Evolutionary conservation across 1,140 invertebrate genomes (phyloP).

Genomic region (Archegozetes longisetosus): DNA sequence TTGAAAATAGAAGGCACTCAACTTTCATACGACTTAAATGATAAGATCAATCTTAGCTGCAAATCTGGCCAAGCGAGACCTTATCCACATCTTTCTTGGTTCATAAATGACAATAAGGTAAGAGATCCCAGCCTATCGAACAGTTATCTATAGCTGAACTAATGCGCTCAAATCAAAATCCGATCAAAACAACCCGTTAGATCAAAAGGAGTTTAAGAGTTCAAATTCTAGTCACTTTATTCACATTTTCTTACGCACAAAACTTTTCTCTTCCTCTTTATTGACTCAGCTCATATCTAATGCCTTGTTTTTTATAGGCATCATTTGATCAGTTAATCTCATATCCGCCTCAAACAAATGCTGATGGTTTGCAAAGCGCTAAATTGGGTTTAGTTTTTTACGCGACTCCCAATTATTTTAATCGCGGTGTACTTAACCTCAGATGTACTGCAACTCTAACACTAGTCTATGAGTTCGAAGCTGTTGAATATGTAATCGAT

Average conservation of each 20-base stretch:
- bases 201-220: no score
- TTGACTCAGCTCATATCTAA: no score
- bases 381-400: constrained; percentile 8
- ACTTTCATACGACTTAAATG: constrained; percentile 17
- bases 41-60: constrained; percentile 22
- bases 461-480: constrained; percentile 3
- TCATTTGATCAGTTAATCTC: not conserved
- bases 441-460: constrained; percentile 11
- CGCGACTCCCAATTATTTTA: constrained; percentile 1
- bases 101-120: constrained; percentile 21
- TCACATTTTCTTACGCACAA: no score
- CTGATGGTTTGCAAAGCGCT: not conserved
- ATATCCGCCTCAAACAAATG: not conserved
- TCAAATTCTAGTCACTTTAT: no score
- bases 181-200: no score
- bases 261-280: no score
- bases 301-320: no score
- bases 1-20: constrained; percentile 18
- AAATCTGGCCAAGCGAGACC: constrained; percentile 20
- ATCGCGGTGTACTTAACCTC: constrained; percentile 2
- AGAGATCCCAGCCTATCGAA: not conserved
- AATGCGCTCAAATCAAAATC: no score
- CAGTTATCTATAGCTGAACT: not conserved
- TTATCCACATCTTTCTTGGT: constrained; percentile 18
- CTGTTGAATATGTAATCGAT: constrained; percentile 1